Percentiles rank a stretch among this genome's conserved stretches.
These are phyloP conservation scores for Pristionchus japonicus DNA, from an alignment of 2,888 invertebrate species.

Conservation along the genomic window DNA sequence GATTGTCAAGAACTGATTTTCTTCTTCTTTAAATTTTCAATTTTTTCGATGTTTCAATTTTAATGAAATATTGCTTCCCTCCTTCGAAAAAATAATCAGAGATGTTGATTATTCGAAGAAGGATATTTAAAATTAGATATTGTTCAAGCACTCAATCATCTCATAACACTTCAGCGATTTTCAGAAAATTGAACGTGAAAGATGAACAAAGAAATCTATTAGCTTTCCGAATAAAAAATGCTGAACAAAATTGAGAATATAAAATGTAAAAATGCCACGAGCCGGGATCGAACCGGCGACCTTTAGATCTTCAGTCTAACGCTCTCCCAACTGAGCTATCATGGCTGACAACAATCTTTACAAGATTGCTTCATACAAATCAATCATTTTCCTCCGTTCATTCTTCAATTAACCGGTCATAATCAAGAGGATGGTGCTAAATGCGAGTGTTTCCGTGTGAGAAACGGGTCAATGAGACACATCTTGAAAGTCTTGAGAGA, in stretches of 20 bases:
- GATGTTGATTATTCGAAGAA: too few species aligned
- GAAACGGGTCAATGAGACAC: constrained; percentile 41
- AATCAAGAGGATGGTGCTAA: constrained; percentile 19
- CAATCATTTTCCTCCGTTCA: not conserved
- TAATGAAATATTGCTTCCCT: not conserved
- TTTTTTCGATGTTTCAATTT: not conserved
- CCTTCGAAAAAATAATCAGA: too few species aligned
- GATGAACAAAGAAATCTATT: too few species aligned
- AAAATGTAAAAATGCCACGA: constrained; percentile 75
- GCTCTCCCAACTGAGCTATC: constrained; percentile 74
- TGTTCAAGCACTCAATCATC: too few species aligned
- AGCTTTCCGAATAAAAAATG: too few species aligned
- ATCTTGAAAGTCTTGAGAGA: constrained; percentile 36
- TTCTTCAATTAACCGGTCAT: constrained; percentile 1
- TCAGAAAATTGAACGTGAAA: too few species aligned
- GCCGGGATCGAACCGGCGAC: too few species aligned
- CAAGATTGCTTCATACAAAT: not conserved
- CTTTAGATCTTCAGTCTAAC: constrained; percentile 75
- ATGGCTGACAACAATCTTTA: not conserved
- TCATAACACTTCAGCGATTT: too few species aligned
- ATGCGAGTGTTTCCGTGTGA: constrained; percentile 37
- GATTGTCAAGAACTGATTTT: not conserved
- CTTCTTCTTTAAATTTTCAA: not conserved
- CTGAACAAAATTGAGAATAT: constrained; percentile 62
- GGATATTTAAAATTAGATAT: too few species aligned